Evolutionary conservation across 1,140 invertebrate species (phyloP), one percentile per base, ranked within the genome.

Genomic region (Grapholita molesta): DNA sequence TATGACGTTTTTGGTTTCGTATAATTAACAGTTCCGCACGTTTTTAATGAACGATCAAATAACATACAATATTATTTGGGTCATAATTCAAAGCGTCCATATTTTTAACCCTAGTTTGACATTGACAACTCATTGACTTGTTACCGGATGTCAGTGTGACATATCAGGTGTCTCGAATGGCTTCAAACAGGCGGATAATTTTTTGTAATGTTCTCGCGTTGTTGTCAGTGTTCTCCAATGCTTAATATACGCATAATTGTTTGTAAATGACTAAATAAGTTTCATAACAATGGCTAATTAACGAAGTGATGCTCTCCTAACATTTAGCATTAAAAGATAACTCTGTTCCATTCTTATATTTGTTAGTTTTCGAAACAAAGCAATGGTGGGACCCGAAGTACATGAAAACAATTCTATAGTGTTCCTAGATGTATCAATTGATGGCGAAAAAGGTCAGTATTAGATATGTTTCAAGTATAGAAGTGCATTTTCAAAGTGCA

Each of bases 351-450:
- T 61, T 61, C 25, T 15, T 61, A 28, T 28, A 61, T 61, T 61
- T 12, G 55, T 25, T 57, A 61, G 25, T n/a, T 28, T 61, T 61
- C n/a, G n/a, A 61, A 61, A 61, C 55, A 61, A 61, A 28, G 55
- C 55, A 15, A 61, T 80, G 78, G 71, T 83, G 52, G 74, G 70
- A 68, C 76, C 70, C 24, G 71, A 80, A 53, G 69, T 67, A 7
- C 38, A 77, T 85, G 79, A 85, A 84, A 89, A 75, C 68, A 91
- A 91, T 77, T 84, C 85, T 66, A 69, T 91, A 61, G 87, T 91
- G 70, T 91, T 84, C 76, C 81, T 91, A 69, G 89, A 91, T 77
- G 86, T 91, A 68, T 75, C 82, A 55, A 89, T 89, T 67, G 85
- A 89, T 72, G 87, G 84, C 21, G 86, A 85, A 73, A 77, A 78